Evolutionary conservation across 1,140 invertebrate species (phyloP), one percentile per base, ranked within the genome.

Genomic region (Hesperophylax magnus): DNA sequence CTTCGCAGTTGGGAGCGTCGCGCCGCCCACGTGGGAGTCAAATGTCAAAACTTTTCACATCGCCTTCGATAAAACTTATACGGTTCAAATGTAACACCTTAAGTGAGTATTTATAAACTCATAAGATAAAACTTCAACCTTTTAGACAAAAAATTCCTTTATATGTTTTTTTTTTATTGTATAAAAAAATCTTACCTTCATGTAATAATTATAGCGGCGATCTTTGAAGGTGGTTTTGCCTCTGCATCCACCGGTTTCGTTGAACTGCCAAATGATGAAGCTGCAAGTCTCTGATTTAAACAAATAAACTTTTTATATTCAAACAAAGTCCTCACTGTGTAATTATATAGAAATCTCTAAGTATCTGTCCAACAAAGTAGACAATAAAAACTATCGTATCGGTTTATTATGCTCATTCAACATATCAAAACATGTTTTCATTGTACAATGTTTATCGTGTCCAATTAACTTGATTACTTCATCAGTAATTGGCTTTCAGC

Each of bases 231-330:
- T 76, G 79, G 72, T 54, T 9, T 34, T 53, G 54, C 79, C 52
- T 22, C 27, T 71, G 79, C 58, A 77, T 76, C 79, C 79, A 77
- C 79, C 79, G 39, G 34, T 18, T 14, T 56, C 58, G 74, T 74
- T 52, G 79, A 20, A 69, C 58, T 81, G 74, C 79, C 79, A 81
- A 81, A 81, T 81, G 72, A 76, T 81, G 79, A 81, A 63, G 79
- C 74, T 81, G 61, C 39, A 18, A 20, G 67, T 71, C 67, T 52
- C 67, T 47, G 0, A n/a, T 65, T 27, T 20, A 27, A 65, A 65
- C 61, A 2, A 67, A n/a, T n/a, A 61, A 22, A 67, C 11, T 31
- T 34, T 65, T 3, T 67, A 27, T 47, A 47, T 67, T 34, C 27
- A 67, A 65, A 65, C 11, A 27, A 31, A 67, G 22, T 17, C 11